These are phyloP conservation scores for Pollenia amentaria DNA, from an alignment of 2,888 invertebrate species.

Conservation along the genomic window DNA sequence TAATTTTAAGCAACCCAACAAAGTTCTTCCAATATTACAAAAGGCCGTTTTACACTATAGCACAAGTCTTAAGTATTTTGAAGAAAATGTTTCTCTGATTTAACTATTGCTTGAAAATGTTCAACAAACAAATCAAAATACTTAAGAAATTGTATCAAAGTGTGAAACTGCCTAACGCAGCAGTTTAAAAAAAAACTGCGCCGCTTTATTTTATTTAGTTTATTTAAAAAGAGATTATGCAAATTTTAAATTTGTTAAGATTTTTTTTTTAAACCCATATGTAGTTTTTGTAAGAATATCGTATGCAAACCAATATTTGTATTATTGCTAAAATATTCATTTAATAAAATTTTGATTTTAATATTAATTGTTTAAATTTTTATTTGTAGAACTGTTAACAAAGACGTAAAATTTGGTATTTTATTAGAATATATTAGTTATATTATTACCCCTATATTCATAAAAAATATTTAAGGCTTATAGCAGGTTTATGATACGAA, in stretches of 20 bases:
- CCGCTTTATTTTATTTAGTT: conserved; percentile 21
- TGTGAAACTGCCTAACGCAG: conserved; percentile 7
- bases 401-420: neutral
- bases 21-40: conserved; percentile 59
- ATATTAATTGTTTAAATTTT: neutral
- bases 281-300: conserved; percentile 36
- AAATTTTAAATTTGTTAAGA: neutral
- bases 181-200: conserved; percentile 10
- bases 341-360: conserved; percentile 55
- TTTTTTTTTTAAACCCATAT: conserved; percentile 1
- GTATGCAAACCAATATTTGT: conserved; percentile 9
- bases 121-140: too few species aligned
- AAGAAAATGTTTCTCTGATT: too few species aligned
- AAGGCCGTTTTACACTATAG: neutral
- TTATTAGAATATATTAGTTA: too few species aligned
- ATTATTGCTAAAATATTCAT: conserved; percentile 54
- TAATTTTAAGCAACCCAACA: conserved; percentile 26
- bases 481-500: too few species aligned
- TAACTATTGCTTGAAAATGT: too few species aligned
- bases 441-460: too few species aligned
- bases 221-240: conserved; percentile 16
- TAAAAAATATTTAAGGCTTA: too few species aligned
- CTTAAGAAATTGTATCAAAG: too few species aligned
- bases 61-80: too few species aligned
- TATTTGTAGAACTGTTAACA: neutral